A percentile compares a stretch with the other conserved stretches of the same genome.
These are phyloP conservation scores for Drosophila planitibia DNA, from an alignment of 2,888 invertebrate genomes.

Conservation along the genomic window DNA sequence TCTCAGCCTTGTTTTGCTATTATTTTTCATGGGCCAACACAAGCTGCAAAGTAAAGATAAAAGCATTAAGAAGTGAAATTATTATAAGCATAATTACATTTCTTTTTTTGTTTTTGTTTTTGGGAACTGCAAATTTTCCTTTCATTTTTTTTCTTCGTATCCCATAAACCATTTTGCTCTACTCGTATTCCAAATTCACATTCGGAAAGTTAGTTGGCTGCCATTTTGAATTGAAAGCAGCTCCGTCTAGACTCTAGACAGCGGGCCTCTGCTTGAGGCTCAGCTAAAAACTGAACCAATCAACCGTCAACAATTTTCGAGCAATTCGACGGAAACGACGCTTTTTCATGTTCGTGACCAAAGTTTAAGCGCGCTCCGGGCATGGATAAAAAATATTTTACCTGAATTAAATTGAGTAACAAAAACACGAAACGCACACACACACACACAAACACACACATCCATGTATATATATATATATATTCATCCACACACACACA, in stretches of 20 bases:
- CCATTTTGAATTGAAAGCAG: slow-evolving; percentile 66
- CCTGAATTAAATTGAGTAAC: slow-evolving; percentile 84
- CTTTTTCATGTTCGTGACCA: slow-evolving; percentile 78
- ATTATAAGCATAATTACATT: slow-evolving; percentile 41
- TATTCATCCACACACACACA: neutral
- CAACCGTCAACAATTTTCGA: slow-evolving; percentile 78
- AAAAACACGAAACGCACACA: slow-evolving; percentile 72
- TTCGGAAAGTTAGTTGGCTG: slow-evolving; percentile 41
- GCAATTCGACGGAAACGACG: slow-evolving; percentile 77
- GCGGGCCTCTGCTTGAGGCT: slow-evolving; percentile 31
- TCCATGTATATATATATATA: neutral
- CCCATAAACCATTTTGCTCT: slow-evolving; percentile 10
- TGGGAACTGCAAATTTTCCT: slow-evolving; percentile 30
- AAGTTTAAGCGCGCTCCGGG: slow-evolving; percentile 61
- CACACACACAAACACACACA: neutral
- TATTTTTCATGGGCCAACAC: slow-evolving; percentile 50
- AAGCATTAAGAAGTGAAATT: slow-evolving; percentile 52
- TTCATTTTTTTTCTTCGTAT: slow-evolving; percentile 8
- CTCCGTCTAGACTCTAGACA: slow-evolving; percentile 61
- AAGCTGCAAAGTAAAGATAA: slow-evolving; percentile 64
- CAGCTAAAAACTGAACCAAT: slow-evolving; percentile 71
- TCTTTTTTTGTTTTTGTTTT: slow-evolving; percentile 6
- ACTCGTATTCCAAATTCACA: slow-evolving; percentile 16
- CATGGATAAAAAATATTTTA: slow-evolving; percentile 68
- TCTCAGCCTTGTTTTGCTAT: slow-evolving; percentile 45